Conservation (phyloP, 2,113 vertebrate genomes). For the Siniperca knerii region DNA sequence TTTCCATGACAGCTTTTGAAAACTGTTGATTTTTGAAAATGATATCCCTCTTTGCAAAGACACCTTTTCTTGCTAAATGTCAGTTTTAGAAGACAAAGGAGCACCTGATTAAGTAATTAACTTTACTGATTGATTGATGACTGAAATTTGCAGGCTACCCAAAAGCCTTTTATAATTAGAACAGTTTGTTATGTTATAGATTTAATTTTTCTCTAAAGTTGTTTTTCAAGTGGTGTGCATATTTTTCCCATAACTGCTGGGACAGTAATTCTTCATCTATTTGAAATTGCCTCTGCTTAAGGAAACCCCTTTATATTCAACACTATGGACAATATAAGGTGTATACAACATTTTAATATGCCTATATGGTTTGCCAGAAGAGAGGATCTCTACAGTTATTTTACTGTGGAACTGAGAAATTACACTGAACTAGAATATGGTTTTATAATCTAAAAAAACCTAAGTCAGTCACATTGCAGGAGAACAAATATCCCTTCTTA, state of each 20-base stretch:
- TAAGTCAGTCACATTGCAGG: not conserved
- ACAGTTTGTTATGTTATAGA: not conserved
- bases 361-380: not conserved
- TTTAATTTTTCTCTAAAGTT: too few relatives aligned
- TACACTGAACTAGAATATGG: not conserved
- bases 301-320: not conserved
- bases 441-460: conserved; percentile 7
- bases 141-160: too few relatives aligned
- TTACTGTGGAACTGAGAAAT: not conserved
- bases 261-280: not conserved
- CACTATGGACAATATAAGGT: not conserved
- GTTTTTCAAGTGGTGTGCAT: not conserved
- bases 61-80: not conserved
- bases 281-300: not conserved
- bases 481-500: conserved; percentile 35
- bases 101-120: not conserved
- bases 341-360: not conserved
- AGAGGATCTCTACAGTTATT: not conserved
- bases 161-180: not conserved
- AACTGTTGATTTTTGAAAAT: not conserved
- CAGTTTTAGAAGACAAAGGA: not conserved
- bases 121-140: not conserved
- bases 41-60: not conserved
- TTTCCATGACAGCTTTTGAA: not conserved
- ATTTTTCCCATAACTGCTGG: not conserved